Conservation (phyloP, 2,113 vertebrate genomes). For the Paedocypris sp. region DNA sequence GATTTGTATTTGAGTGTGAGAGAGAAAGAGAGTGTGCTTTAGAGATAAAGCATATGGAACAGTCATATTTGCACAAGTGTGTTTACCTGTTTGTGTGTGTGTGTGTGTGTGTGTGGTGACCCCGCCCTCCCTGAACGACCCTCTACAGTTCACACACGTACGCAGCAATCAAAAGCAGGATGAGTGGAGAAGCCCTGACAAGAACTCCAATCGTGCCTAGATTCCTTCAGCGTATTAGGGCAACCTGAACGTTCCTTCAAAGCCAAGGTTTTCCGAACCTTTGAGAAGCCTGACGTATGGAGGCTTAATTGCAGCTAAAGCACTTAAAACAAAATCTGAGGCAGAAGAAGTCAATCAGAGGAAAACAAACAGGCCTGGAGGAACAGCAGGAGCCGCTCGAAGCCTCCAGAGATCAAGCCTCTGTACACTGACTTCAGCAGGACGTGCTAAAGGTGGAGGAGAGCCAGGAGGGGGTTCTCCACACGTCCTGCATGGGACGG, state of each 20-base stretch:
- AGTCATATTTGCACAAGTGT: no score
- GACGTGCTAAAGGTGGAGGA: neutral
- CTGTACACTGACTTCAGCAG: slow-evolving; percentile 41
- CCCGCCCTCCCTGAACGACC: no score
- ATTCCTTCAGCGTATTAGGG: no score
- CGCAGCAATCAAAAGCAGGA: no score
- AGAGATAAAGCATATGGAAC: no score
- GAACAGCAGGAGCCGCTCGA: slow-evolving; percentile 16
- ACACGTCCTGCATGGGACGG: neutral
- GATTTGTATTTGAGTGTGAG: no score
- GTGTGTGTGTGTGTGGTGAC: no score
- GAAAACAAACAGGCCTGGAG: slow-evolving; percentile 39
- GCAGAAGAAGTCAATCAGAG: slow-evolving; percentile 44
- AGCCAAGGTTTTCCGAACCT: neutral
- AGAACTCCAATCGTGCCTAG: no score
- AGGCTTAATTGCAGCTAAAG: slow-evolving; percentile 19
- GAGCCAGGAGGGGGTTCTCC: slow-evolving; percentile 27
- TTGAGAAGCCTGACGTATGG: neutral
- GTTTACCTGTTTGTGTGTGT: no score
- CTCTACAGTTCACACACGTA: no score
- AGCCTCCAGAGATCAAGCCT: slow-evolving; percentile 34
- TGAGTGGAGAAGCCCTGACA: no score
- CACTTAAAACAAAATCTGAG: slow-evolving; percentile 38
- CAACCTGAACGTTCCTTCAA: neutral
- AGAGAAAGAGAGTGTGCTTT: no score